These are phyloP conservation scores for Cossypha polioptera DNA, from an alignment of 2,797 vertebrate genomes.

Conservation along the genomic window DNA sequence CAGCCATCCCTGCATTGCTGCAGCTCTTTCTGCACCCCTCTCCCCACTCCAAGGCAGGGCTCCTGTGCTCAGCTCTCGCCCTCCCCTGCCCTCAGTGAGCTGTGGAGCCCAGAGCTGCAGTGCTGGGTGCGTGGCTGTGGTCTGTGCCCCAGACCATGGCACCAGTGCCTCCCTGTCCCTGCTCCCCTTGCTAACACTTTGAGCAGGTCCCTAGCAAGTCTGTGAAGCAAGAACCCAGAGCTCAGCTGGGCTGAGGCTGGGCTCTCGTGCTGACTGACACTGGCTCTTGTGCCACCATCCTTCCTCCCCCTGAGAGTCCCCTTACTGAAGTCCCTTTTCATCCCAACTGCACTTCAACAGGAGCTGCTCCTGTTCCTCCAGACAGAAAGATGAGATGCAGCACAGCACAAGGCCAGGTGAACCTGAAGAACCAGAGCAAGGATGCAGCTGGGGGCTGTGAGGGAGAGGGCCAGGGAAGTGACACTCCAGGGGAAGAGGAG, in stretches of 20 bases:
- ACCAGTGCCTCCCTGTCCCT: rapidly evolving
- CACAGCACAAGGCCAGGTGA: not conserved
- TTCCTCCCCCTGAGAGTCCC: not conserved
- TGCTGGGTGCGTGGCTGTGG: rapidly evolving
- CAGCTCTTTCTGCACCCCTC: not conserved
- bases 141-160: rapidly evolving
- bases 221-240: not conserved
- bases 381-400: not conserved
- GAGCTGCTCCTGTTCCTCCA: not conserved
- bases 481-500: not conserved
- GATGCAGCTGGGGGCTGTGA: not conserved
- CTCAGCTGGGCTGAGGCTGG: not conserved
- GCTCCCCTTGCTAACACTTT: not conserved
- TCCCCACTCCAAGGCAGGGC: not conserved
- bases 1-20: not conserved
- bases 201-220: not conserved
- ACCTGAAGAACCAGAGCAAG: not conserved
- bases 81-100: not conserved
- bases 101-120: rapidly evolving
- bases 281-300: not conserved
- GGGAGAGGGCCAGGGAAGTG: not conserved
- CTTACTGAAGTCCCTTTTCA: not conserved
- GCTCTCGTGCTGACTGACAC: not conserved
- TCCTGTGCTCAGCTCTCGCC: not conserved
- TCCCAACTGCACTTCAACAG: not conserved